Evolutionary conservation across 2,113 vertebrate genomes (phyloP).

Genomic region (Corapipo altera): DNA sequence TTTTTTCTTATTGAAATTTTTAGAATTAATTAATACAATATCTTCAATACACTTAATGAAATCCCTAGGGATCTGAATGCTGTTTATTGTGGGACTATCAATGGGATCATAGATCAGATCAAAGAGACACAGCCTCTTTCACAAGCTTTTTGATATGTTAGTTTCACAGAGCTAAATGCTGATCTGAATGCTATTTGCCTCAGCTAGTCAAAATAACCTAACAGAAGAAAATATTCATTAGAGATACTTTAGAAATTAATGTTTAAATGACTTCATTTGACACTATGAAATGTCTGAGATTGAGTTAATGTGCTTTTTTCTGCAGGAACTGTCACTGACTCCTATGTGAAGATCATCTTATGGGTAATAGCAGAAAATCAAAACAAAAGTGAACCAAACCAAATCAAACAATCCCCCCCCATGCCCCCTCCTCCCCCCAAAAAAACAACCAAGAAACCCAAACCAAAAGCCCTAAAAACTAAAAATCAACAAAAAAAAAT

Average conservation of each 20-base stretch:
- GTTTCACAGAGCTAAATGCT: not conserved
- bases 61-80: not conserved
- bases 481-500: not conserved
- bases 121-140: not conserved
- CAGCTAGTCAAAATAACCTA: not conserved
- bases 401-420: not conserved
- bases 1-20: not conserved
- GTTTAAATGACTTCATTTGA: not conserved
- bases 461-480: not conserved
- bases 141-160: not conserved
- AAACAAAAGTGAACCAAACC: not conserved
- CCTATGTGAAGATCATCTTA: not conserved
- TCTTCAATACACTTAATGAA: not conserved
- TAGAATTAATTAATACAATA: not conserved
- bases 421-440: fast-evolving
- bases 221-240: not conserved
- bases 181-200: not conserved
- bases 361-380: not conserved
- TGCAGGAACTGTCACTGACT: not conserved
- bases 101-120: not conserved
- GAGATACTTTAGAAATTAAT: not conserved
- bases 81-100: not conserved
- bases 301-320: not conserved
- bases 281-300: not conserved
- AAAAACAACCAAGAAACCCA: not conserved